Conservation (phyloP, 2,888 invertebrate species). For the Mythimna loreyi region DNA sequence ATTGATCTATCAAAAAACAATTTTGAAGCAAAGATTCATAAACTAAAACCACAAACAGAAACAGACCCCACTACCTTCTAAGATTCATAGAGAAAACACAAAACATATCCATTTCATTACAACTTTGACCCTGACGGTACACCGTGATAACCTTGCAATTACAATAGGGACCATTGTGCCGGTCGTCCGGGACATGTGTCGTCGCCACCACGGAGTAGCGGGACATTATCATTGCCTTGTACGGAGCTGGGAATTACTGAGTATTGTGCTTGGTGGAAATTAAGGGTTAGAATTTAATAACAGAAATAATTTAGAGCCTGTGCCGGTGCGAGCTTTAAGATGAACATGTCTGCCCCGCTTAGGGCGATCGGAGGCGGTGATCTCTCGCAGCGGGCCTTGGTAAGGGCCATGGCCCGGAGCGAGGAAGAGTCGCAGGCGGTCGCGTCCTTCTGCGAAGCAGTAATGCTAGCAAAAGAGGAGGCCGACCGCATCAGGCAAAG, state of each 20-base stretch:
- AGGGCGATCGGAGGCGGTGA: too few species aligned
- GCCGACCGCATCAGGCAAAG: too few species aligned
- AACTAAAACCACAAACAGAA: neutral
- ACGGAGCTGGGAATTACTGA: conserved; percentile 27
- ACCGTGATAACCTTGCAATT: conserved; percentile 74
- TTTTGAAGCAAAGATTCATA: neutral
- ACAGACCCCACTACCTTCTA: conserved; percentile 1
- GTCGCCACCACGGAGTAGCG: conserved; percentile 61
- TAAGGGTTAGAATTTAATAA: conserved; percentile 6
- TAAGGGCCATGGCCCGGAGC: too few species aligned
- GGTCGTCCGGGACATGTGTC: conserved; percentile 69
- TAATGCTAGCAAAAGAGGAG: too few species aligned
- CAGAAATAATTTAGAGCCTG: too few species aligned
- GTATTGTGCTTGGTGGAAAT: conserved; percentile 16
- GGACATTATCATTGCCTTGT: conserved; percentile 60
- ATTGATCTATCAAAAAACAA: too few species aligned
- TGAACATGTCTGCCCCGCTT: too few species aligned
- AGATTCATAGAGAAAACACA: conserved; percentile 30
- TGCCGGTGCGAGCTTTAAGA: too few species aligned
- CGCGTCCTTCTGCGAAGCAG: too few species aligned
- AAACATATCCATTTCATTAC: conserved; percentile 62
- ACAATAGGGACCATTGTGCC: conserved; percentile 72
- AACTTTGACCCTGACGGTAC: conserved; percentile 59
- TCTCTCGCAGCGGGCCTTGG: too few species aligned
- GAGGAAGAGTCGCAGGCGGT: too few species aligned